Conservation (phyloP, 2,888 invertebrate genomes). For the Xestia sexstrigata region DNA sequence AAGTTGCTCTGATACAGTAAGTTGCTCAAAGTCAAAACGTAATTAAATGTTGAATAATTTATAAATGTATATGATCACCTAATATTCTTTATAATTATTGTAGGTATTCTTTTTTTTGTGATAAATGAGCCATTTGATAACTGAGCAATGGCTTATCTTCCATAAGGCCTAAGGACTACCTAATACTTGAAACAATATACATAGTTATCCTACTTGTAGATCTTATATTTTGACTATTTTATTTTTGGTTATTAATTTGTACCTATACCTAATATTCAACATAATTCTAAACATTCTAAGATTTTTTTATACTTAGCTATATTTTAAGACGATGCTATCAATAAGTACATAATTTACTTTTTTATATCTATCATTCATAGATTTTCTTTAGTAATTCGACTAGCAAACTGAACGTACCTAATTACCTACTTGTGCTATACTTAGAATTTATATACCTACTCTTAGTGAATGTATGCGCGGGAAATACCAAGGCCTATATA, state of each 20-base stretch:
- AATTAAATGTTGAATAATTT: slow-evolving; percentile 58
- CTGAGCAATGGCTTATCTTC: slow-evolving; percentile 54
- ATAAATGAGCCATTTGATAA: slow-evolving; percentile 8
- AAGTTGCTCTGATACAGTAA: slow-evolving; percentile 36
- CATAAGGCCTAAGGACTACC: slow-evolving; percentile 44
- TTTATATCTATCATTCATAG: slow-evolving; percentile 17
- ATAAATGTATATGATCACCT: slow-evolving; percentile 29
- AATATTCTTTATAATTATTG: slow-evolving; percentile 29
- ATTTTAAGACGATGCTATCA: slow-evolving; percentile 21
- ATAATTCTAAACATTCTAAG: slow-evolving; percentile 6
- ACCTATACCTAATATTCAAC: background rate
- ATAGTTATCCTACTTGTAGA: slow-evolving; percentile 4
- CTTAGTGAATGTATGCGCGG: slow-evolving; percentile 41
- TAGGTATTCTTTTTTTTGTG: slow-evolving; percentile 20
- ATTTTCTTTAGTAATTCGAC: slow-evolving; percentile 28
- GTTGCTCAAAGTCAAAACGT: slow-evolving; percentile 37
- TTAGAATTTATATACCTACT: slow-evolving; percentile 69
- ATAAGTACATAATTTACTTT: slow-evolving; percentile 25
- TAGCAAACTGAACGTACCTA: slow-evolving; percentile 41
- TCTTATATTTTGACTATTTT: slow-evolving; percentile 23
- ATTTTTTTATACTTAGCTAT: background rate
- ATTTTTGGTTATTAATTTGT: slow-evolving; percentile 3
- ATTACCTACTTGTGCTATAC: slow-evolving; percentile 37
- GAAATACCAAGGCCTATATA: slow-evolving; percentile 50
- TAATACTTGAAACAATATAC: slow-evolving; percentile 15